Percentiles rank a stretch among this genome's conserved stretches.
phyloP scores from a whole-genome alignment of 2,113 vertebrate genomes.

The Hirundichthys speculiger region DNA sequence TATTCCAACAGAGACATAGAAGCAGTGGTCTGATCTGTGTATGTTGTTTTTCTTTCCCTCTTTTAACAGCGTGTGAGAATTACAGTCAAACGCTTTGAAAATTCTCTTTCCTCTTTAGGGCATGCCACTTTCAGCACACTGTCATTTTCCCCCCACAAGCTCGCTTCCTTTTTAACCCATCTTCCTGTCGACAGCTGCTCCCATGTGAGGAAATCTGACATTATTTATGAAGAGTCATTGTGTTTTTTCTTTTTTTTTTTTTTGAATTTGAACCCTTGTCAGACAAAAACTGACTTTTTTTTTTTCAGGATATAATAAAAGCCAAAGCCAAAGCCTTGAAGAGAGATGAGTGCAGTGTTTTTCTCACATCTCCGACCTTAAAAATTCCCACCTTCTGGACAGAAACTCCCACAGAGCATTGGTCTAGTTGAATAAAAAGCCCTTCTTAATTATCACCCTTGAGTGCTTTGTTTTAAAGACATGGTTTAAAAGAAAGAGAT shows the following conservation, averaged over 20 bases:
- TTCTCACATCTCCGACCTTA: constrained; percentile 61
- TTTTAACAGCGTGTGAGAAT: background rate
- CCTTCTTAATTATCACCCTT: constrained; percentile 58
- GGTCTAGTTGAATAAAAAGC: constrained; percentile 32
- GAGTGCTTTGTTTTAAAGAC: constrained; percentile 51
- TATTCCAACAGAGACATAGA: background rate
- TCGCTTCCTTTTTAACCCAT: background rate
- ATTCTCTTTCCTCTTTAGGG: background rate
- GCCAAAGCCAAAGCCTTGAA: constrained; percentile 34
- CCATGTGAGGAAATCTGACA: constrained; percentile 27
- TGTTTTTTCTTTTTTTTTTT: constrained; percentile 48
- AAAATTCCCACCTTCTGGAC: constrained; percentile 54
- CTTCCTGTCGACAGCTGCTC: constrained; percentile 34
- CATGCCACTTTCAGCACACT: constrained; percentile 3
- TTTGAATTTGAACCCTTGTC: constrained; percentile 38
- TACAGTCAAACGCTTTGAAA: background rate
- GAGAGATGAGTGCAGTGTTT: constrained; percentile 42
- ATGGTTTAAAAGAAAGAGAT: constrained; percentile 18
- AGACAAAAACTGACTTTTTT: background rate
- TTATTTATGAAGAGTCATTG: constrained; percentile 35
- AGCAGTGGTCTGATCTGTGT: background rate
- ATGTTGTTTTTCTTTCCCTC: background rate
- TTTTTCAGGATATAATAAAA: constrained; percentile 43
- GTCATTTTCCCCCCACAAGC: constrained; percentile 1
- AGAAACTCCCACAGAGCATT: constrained; percentile 52